Conservation (phyloP, 2,797 vertebrate species). For the Hyperoplus lanceolatus region DNA sequence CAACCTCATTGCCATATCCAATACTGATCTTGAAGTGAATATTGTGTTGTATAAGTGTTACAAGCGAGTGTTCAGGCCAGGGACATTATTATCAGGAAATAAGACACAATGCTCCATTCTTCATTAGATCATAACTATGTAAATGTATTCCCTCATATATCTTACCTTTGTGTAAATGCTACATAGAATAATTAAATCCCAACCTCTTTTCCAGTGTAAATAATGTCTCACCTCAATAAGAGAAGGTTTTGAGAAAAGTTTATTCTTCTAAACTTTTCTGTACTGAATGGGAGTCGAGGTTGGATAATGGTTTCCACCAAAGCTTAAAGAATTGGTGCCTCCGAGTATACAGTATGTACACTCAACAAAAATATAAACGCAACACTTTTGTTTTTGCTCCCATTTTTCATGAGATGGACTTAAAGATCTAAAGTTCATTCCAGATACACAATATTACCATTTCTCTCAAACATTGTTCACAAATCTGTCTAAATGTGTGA, state of each 20-base stretch:
- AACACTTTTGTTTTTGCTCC: no score
- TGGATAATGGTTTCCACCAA: neutral
- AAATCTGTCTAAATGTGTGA: no score
- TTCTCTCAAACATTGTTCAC: no score
- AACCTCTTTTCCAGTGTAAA: neutral
- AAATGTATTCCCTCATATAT: neutral
- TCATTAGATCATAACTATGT: neutral
- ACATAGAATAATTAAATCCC: neutral
- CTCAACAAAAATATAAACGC: no score
- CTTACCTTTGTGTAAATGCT: neutral
- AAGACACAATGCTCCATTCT: neutral
- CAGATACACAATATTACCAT: no score
- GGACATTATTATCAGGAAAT: neutral
- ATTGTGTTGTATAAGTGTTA: neutral
- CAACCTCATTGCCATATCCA: neutral
- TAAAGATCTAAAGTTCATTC: no score
- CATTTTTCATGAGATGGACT: no score
- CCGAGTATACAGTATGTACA: no score
- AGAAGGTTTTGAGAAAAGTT: neutral
- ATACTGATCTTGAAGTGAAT: neutral
- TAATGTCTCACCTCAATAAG: neutral
- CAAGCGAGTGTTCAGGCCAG: neutral
- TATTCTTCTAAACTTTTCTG: constrained; percentile 7
- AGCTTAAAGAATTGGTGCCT: neutral
- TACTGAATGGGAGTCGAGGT: neutral